Base-by-base conservation (phyloP, 2,888 invertebrate genomes). In the Sesamia inferens region DNA sequence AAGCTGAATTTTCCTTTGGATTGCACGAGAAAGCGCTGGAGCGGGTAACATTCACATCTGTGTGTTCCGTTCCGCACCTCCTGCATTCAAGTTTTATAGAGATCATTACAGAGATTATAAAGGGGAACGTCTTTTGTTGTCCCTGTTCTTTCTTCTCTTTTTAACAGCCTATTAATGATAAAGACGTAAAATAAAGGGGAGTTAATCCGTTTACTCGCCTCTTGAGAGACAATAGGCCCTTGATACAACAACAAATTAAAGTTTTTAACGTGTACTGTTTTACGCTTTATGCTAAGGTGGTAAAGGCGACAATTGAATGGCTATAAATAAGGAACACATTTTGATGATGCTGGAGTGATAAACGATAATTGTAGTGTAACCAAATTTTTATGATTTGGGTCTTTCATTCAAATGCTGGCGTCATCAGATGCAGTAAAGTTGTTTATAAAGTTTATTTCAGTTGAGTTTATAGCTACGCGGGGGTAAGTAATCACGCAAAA, bases 31-130 rank as follows among this genome's bases (percentile, higher is more conserved):
- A 81, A 76, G 79, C 84, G 78, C 74, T 76, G 67, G 61, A 75
- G 87, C 87, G 81, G 19, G 58, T 86, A 81, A 85, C 79, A 65
- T 78, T 55, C 79, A 82, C 87, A 87, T 87, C 88, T 88, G 88
- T 72, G 87, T 76, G 78, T 85, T 87, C 88, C 88, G 88, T 83
- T 86, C 88, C 88, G 88, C 74, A 81, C 87, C 87, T 87, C 55
- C 79, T 88, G 87, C 87, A 87, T 83, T 76, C 74, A 79, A 85
- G 72, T 82, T 87, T 84, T 84, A 87, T 80, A 75, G 75, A 80
- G 71, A 86, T 82, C 84, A 86, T 87, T 86, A 86, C 74, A 80
- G 68, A 82, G 80, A 85, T 86, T 84, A 86, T 84, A 82, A 80
- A 80, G 58, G 79, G 61, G 65, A 76, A 76, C 67, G 76, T 79